Conservation (phyloP, 2,113 vertebrate species). For the Tichodroma muraria region DNA sequence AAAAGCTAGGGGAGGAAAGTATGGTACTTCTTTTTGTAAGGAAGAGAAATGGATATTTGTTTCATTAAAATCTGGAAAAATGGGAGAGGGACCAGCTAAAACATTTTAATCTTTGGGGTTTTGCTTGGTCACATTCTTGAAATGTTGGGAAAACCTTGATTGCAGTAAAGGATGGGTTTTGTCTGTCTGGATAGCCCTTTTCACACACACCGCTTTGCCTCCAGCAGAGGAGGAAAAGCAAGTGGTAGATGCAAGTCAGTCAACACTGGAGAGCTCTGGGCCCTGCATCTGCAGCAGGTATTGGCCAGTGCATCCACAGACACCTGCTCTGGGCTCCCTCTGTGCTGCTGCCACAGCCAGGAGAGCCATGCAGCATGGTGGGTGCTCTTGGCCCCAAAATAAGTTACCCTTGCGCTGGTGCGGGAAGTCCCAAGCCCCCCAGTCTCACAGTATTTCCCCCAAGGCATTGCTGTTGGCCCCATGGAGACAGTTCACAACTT, state of each 20-base stretch:
- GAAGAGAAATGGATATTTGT: neutral
- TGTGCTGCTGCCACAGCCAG: rapidly evolving
- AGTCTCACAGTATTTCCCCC: neutral
- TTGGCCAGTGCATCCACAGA: neutral
- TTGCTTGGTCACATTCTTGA: neutral
- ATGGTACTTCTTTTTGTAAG: neutral
- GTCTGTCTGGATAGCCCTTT: neutral
- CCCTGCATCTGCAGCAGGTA: neutral
- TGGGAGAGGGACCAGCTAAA: neutral
- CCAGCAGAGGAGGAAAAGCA: neutral
- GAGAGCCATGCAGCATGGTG: neutral
- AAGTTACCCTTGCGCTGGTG: neutral
- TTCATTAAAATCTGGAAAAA: neutral
- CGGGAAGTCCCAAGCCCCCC: neutral
- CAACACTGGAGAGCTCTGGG: neutral
- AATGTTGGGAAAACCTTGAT: neutral
- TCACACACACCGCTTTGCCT: neutral
- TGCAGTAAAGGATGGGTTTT: neutral
- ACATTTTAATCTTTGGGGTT: neutral
- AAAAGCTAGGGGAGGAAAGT: neutral
- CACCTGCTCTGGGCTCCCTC: neutral
- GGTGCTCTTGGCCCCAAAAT: neutral
- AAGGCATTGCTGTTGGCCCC: neutral
- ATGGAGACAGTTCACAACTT: neutral
- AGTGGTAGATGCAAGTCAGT: neutral